Evolutionary conservation across 2,113 vertebrate genomes (phyloP).

Genomic region (Xenopus tropicalis): DNA sequence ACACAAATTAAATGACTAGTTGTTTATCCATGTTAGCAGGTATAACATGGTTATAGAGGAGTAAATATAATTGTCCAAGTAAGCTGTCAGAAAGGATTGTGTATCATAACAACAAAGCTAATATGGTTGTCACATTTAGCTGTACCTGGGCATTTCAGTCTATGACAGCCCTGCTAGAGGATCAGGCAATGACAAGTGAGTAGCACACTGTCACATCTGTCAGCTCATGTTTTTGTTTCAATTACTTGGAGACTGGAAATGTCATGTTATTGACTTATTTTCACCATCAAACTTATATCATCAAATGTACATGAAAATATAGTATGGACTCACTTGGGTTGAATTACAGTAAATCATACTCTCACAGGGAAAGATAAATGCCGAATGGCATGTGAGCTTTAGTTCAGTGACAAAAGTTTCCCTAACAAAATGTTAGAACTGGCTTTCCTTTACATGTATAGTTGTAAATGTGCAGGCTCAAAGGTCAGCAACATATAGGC

Average conservation of each 20-base stretch:
- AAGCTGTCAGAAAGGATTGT: conserved; percentile 55
- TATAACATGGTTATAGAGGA: conserved; percentile 47
- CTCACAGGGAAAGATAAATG: too few species aligned
- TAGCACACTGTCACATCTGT: conserved; percentile 58
- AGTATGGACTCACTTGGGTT: too few species aligned
- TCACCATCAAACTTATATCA: conserved; percentile 23
- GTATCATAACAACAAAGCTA: conserved; percentile 52
- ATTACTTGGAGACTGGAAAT: background rate
- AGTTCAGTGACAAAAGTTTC: too few species aligned
- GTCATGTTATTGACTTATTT: conserved; percentile 46
- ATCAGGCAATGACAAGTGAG: conserved; percentile 68
- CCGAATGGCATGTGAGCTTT: too few species aligned
- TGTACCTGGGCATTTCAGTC: conserved; percentile 47
- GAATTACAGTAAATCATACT: too few species aligned
- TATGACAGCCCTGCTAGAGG: conserved; percentile 55
- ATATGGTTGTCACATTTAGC: conserved; percentile 66
- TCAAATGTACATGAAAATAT: too few species aligned
- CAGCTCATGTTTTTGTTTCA: conserved; percentile 48
- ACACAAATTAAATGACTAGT: conserved; percentile 57
- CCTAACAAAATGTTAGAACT: too few species aligned
- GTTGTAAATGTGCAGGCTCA: too few species aligned
- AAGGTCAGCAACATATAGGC: too few species aligned
- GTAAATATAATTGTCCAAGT: conserved; percentile 54
- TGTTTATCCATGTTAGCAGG: conserved; percentile 59
- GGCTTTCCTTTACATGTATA: too few species aligned